A percentile compares a stretch with the other conserved stretches of the same genome.
phyloP scores from a whole-genome alignment of 2,888 invertebrate genomes.

The Tipula helvola region DNA sequence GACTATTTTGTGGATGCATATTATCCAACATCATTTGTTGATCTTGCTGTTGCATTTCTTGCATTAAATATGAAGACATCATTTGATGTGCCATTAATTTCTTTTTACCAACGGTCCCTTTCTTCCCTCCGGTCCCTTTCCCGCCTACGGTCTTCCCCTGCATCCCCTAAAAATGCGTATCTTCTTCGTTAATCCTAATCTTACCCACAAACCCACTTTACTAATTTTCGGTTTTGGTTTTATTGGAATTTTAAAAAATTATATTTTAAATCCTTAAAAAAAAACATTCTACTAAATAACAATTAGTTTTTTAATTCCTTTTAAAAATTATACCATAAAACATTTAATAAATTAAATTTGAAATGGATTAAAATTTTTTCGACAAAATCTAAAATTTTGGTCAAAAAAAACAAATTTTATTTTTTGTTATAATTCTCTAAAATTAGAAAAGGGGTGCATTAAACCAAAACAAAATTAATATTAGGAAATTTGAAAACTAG shows the following conservation, averaged over 20 bases:
- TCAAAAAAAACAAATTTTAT: neutral
- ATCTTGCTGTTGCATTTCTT: conserved; percentile 27
- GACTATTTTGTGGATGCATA: neutral
- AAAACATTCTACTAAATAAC: neutral
- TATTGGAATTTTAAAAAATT: neutral
- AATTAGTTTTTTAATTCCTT: neutral
- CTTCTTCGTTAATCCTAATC: conserved; percentile 17
- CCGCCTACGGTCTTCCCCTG: conserved; percentile 40
- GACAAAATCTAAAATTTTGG: neutral
- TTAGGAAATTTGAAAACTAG: neutral
- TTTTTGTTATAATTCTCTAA: neutral
- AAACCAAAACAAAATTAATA: neutral
- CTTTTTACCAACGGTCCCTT: conserved; percentile 34
- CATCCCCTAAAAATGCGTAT: conserved; percentile 38
- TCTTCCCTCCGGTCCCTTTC: conserved; percentile 34
- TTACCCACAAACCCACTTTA: conserved; percentile 19
- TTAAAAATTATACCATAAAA: neutral
- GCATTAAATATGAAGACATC: conserved; percentile 13
- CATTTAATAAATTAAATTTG: neutral
- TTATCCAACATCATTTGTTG: conserved; percentile 16
- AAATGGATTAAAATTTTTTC: neutral
- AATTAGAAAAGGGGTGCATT: neutral
- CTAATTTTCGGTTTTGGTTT: neutral
- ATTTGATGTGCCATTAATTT: conserved; percentile 28
- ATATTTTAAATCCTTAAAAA: neutral